Base-by-base conservation (phyloP, 2,113 vertebrate species). In the Mobula birostris region DNA sequence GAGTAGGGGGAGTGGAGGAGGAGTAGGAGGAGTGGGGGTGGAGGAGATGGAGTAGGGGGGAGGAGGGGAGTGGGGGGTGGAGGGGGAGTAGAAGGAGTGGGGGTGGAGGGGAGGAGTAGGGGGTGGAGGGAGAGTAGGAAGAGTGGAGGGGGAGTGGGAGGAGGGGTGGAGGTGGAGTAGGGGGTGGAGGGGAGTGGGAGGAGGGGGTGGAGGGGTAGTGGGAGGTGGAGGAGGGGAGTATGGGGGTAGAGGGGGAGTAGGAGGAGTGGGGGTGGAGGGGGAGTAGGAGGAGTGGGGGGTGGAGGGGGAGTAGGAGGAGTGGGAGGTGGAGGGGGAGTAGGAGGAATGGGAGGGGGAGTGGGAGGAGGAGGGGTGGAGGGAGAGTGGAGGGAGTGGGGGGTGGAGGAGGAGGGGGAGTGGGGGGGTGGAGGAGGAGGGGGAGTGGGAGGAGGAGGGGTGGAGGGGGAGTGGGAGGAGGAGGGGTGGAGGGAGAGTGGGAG, bases 201-300 rank as follows among this genome's bases (percentile, higher is more conserved):
- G n/a, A n/a, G n/a, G n/a, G 32, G 19, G 21, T 3, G 17, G 68
- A 78, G 95, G 21, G 5, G 74, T 36, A 36, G 7, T 19, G 95
- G 74, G 74, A 83, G 72, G 2, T 17, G 15, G 94, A 82, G 85
- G n/a, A 95, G 94, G 76, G 27, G 15, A n/a, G n/a, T n/a, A n/a
- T n/a, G n/a, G 2, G 17, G 72, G 19, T 9, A 11, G 3, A 1
- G 63, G 24, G 7, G 21, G 58, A 58, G 95, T 95, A 96, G 94
- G 94, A 95, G 94, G 94, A 14, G n/a, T n/a, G n/a, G 94, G 94
- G 95, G 95, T 91, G 21, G n/a, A 48, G 0, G 21, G 9, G 2
- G 15, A n/a, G 40, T 36, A n/a, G 36, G 36, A 0, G 36, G 36
- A 0, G 36, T 36, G 36, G 36, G 0, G 36, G 36, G 0, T n/a